These are phyloP conservation scores for Brachypteracias leptosomus DNA, from an alignment of 2,113 vertebrate genomes.

Conservation along the genomic window DNA sequence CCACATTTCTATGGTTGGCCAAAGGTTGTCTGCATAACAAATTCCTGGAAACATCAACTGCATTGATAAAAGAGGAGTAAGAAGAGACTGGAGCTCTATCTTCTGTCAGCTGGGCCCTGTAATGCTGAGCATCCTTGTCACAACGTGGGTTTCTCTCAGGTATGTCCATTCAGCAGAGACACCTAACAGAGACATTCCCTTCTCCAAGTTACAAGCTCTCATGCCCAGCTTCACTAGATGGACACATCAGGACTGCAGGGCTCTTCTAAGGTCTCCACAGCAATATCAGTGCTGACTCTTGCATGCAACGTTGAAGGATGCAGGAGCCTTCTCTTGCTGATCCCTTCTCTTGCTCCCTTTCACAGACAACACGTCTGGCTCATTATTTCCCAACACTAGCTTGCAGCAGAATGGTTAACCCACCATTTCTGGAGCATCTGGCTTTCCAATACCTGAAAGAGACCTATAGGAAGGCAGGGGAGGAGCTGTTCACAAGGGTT, in stretches of 20 bases:
- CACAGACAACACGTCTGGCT: not conserved
- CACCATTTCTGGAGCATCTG: not conserved
- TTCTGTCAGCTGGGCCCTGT: not conserved
- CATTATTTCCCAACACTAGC: not conserved
- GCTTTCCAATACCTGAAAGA: too few relatives aligned
- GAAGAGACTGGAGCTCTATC: not conserved
- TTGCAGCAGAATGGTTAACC: not conserved
- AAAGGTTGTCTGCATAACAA: not conserved
- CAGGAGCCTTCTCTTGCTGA: not conserved
- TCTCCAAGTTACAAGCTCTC: not conserved
- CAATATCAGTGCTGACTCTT: not conserved
- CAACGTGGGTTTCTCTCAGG: not conserved
- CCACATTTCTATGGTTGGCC: not conserved
- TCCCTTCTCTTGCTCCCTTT: not conserved
- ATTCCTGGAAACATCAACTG: not conserved
- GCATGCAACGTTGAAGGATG: accelerated
- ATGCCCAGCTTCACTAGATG: not conserved
- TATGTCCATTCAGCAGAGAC: not conserved
- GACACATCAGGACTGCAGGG: not conserved
- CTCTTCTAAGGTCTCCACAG: not conserved
- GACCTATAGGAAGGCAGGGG: too few relatives aligned
- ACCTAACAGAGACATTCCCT: not conserved
- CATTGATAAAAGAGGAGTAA: not conserved
- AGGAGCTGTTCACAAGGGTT: too few relatives aligned
- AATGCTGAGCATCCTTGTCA: not conserved